Base-by-base conservation (phyloP, 2,888 invertebrate species). In the Caenorhabditis sp. region DNA sequence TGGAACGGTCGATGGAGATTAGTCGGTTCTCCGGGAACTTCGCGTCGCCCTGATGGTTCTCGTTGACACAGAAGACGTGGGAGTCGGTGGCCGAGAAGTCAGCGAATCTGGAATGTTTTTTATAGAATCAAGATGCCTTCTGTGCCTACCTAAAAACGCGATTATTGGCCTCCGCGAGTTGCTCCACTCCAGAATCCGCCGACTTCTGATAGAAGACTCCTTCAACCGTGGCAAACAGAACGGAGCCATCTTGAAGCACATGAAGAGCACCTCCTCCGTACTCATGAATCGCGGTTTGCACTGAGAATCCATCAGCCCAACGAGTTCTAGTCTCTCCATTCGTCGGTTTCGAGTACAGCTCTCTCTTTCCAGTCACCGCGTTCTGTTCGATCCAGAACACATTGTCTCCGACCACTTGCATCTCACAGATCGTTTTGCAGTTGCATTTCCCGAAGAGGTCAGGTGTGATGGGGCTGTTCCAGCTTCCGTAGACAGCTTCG, bases 221-320 rank as follows among this genome's bases (percentile, higher is more conserved):
- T 26, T 86, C 85, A 31, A 69, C 56, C 0, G 88, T 87, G 2
- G 86, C 69, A 76, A 84, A 87, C 38, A 88, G 35, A 8, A 87
- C 79, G 14, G 93, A 41, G 91, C 90, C 24, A 72, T 88, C 28
- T 88, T 90, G 56, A 86, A 87, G 82, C 2, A 92, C 92, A 75
- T 91, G 89, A 66, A 92, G 90, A 4, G 92, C 91, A 2, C 93
- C 93, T 22, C 93, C 93, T 24, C 93, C 93, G 88, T 93, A 93
- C 80, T 93, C 93, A 88, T 93, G 93, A 6, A 93, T 93, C 0
- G 74, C 73, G 19, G 83, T 87, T 66, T 85, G 85, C 12, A 87
- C 86, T 0, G 85, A 86, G 22, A 74, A 73, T 16, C 84, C 85
- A 16, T 68, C 82, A 1, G 87, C 86, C 87, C 86, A 87, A n/a